phyloP scores from a whole-genome alignment of 2,797 vertebrate species.

The Leptodactylus fallax region DNA sequence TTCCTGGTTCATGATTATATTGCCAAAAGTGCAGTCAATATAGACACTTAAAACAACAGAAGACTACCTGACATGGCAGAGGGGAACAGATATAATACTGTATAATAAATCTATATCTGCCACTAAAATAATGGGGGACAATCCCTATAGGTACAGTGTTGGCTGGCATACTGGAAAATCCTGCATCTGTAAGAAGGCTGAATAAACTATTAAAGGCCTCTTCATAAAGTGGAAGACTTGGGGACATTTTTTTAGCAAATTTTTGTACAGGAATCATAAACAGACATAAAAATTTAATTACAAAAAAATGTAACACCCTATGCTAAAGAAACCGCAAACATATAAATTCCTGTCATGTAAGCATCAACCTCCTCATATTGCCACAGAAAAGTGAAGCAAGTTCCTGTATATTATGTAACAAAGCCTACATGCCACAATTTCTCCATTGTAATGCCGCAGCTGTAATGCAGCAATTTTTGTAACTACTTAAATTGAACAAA shows the following conservation, averaged over 20 bases:
- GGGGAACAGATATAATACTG: background rate
- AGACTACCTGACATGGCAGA: background rate
- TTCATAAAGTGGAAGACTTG: background rate
- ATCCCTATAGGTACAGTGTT: background rate
- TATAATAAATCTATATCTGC: background rate
- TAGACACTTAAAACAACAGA: background rate
- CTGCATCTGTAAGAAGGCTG: background rate
- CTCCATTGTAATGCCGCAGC: background rate
- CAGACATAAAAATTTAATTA: background rate
- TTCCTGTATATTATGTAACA: constrained; percentile 12
- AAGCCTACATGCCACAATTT: background rate
- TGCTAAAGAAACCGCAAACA: background rate
- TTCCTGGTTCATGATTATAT: background rate
- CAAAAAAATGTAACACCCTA: background rate
- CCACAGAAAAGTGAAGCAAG: constrained; percentile 10
- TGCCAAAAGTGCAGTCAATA: background rate
- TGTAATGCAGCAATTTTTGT: constrained; percentile 14
- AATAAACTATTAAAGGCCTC: background rate
- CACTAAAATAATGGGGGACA: background rate
- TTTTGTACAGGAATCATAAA: background rate
- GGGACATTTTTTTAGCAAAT: background rate
- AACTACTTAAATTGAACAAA: background rate
- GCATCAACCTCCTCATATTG: background rate
- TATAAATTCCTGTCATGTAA: background rate
- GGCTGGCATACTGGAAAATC: background rate